Evolutionary conservation across 2,888 invertebrate genomes (phyloP).

Genomic region (Andrena dorsata): DNA sequence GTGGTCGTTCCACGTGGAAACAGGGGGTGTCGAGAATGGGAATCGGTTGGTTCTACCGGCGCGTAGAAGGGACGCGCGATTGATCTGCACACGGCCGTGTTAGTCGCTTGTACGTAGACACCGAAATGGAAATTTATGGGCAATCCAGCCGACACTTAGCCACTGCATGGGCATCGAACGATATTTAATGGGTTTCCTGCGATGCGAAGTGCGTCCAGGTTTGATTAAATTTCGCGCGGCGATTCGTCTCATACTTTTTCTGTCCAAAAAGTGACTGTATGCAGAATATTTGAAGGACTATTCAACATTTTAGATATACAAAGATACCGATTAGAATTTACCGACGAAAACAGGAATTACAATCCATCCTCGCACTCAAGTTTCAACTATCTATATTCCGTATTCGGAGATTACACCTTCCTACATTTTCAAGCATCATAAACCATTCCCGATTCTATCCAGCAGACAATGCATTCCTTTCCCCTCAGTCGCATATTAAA

Average conservation of each 20-base stretch:
- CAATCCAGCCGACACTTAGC: constrained; percentile 37
- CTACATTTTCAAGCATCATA: too few species aligned
- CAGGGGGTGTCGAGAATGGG: constrained; percentile 20
- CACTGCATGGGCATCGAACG: constrained; percentile 38
- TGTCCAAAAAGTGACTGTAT: too few species aligned
- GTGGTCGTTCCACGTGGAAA: constrained; percentile 21
- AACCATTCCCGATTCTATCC: too few species aligned
- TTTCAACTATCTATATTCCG: too few species aligned
- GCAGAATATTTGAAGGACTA: too few species aligned
- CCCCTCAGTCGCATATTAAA: too few species aligned
- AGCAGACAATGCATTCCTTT: too few species aligned
- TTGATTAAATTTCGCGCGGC: constrained; percentile 50
- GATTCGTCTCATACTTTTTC: not conserved
- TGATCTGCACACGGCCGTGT: constrained; percentile 46
- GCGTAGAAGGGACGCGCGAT: constrained; percentile 50
- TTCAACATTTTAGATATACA: too few species aligned
- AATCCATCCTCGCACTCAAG: too few species aligned
- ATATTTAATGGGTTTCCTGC: constrained; percentile 49
- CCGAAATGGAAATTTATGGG: constrained; percentile 76
- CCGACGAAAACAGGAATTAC: too few species aligned
- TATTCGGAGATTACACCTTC: too few species aligned
- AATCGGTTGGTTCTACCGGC: constrained; percentile 26
- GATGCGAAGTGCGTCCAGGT: constrained; percentile 11
- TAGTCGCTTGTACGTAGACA: constrained; percentile 68
- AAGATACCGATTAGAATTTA: too few species aligned